Conservation (phyloP, 2,888 invertebrate genomes). For the Omphaloscelis lunosa region DNA sequence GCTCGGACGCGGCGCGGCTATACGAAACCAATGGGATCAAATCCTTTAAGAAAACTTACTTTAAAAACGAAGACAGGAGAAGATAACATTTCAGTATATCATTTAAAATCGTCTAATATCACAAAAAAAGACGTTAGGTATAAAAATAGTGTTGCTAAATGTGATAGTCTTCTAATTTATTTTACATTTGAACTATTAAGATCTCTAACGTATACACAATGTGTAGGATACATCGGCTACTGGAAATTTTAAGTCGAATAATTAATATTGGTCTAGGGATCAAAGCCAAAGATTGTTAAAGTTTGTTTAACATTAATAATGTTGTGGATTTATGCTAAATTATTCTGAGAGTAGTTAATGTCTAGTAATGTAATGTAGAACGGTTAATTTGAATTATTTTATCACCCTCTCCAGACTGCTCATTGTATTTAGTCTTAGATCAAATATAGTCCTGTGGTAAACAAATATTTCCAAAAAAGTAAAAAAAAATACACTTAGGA, state of each 20-base stretch:
- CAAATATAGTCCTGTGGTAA: slow-evolving; percentile 86
- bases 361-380: slow-evolving; percentile 84
- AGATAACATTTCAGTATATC: slow-evolving; percentile 86
- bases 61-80: slow-evolving; percentile 85
- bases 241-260: slow-evolving; percentile 83
- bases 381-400: slow-evolving; percentile 85
- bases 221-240: slow-evolving; percentile 83
- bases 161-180: slow-evolving; percentile 90
- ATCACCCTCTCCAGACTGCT: slow-evolving; percentile 90
- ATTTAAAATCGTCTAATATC: slow-evolving; percentile 85
- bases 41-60: slow-evolving; percentile 90
- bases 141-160: slow-evolving; percentile 89
- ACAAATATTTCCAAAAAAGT: slow-evolving; percentile 85
- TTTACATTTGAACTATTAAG: slow-evolving; percentile 86
- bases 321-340: slow-evolving; percentile 90
- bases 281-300: slow-evolving; percentile 96
- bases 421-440: slow-evolving; percentile 88
- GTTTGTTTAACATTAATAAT: slow-evolving; percentile 90
- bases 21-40: slow-evolving; percentile 91
- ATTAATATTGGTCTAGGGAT: slow-evolving; percentile 94
- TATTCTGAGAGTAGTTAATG: slow-evolving; percentile 88
- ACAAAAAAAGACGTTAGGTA: slow-evolving; percentile 89
- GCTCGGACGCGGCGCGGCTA: slow-evolving; percentile 79
- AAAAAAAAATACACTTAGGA: slow-evolving; percentile 85
- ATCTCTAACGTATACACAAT: slow-evolving; percentile 86